These are phyloP conservation scores for Candidula unifasciata DNA, from an alignment of 2,888 invertebrate genomes.

Conservation along the genomic window DNA sequence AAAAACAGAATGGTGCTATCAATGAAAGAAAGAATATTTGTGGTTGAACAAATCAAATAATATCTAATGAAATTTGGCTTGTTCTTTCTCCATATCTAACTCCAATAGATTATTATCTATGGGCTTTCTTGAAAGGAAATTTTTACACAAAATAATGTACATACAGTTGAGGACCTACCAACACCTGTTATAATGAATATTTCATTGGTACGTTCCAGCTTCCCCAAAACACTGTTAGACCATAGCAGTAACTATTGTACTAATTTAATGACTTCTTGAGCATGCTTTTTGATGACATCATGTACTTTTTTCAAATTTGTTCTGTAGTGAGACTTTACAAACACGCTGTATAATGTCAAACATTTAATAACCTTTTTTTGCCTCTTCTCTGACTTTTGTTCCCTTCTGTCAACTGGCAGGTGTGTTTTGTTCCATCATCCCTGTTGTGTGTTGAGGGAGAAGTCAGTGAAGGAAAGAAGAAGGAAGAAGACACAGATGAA, in stretches of 20 bases:
- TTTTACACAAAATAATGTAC: background rate
- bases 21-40: too few relatives aligned
- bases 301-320: too few relatives aligned
- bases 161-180: background rate
- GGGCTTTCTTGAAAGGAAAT: conserved; percentile 2
- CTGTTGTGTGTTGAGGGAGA: conserved; percentile 38
- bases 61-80: background rate
- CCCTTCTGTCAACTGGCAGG: conserved; percentile 32
- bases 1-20: too few relatives aligned
- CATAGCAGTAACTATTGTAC: too few relatives aligned
- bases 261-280: too few relatives aligned
- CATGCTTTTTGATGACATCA: too few relatives aligned
- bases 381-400: background rate
- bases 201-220: too few relatives aligned
- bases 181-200: too few relatives aligned
- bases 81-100: background rate
- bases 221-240: too few relatives aligned
- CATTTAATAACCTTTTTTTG: background rate
- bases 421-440: conserved; percentile 52
- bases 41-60: too few relatives aligned
- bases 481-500: conserved; percentile 46
- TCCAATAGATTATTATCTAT: conserved; percentile 4
- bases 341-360: background rate
- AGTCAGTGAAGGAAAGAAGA: conserved; percentile 1
- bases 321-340: too few relatives aligned